These are phyloP conservation scores for Chelonus insularis DNA, from an alignment of 1,140 invertebrate genomes.

Conservation along the genomic window DNA sequence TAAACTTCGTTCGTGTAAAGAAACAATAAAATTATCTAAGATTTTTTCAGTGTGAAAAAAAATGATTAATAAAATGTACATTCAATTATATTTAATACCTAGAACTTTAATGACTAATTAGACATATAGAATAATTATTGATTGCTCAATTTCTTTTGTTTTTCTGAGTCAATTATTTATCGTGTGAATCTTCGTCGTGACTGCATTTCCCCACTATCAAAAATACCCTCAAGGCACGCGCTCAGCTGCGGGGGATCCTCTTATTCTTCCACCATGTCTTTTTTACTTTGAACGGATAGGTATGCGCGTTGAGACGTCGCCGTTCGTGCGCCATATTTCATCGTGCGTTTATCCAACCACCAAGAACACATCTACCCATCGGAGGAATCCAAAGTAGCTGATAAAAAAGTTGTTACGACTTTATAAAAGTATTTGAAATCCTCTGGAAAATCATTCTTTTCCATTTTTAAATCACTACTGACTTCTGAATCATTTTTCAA, in stretches of 20 bases:
- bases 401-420: not conserved
- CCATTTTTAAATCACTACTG: no score
- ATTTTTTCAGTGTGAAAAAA: no score
- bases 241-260: constrained; percentile 37
- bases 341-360: constrained; percentile 12
- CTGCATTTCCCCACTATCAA: constrained; percentile 22
- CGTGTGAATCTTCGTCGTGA: constrained; percentile 29
- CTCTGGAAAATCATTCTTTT: no score
- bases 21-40: no score
- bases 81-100: no score
- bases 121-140: no score
- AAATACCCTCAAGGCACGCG: constrained; percentile 37
- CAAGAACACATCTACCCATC: no score
- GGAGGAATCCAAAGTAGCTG: no score
- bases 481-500: no score
- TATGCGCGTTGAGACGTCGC: constrained; percentile 28
- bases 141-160: not conserved
- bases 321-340: constrained; percentile 31
- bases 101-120: no score
- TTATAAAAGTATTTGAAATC: not conserved
- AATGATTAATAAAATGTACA: no score
- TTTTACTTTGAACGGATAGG: constrained; percentile 12
- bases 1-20: no score
- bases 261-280: constrained; percentile 6
- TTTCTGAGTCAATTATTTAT: constrained; percentile 3